These are phyloP conservation scores for Ochlodes sylvanus DNA, from an alignment of 2,888 invertebrate genomes.

Conservation along the genomic window DNA sequence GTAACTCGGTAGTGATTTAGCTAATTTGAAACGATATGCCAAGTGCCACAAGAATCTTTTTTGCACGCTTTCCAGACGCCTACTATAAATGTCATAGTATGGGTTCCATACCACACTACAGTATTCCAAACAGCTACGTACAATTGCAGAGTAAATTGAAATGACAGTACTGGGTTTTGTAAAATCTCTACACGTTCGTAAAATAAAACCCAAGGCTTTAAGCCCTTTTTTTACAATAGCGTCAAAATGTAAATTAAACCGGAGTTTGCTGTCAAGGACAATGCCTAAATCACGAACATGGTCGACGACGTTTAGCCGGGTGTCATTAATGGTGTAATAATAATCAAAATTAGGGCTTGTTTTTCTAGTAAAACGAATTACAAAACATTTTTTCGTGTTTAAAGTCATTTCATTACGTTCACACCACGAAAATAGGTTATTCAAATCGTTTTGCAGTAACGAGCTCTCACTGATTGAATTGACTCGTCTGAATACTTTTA, in stretches of 20 bases:
- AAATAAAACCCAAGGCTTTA: constrained; percentile 15
- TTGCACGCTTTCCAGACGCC: constrained; percentile 27
- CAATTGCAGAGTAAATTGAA: constrained; percentile 6
- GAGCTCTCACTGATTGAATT: neutral
- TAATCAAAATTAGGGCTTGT: neutral
- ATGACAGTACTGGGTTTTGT: constrained; percentile 11
- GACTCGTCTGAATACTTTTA: neutral
- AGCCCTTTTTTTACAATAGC: constrained; percentile 10
- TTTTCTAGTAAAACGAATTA: neutral
- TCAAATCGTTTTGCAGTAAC: neutral
- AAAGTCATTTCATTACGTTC: neutral
- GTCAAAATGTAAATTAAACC: constrained; percentile 12
- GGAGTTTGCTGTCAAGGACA: constrained; percentile 2
- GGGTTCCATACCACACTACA: constrained; percentile 19
- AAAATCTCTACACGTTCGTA: constrained; percentile 13
- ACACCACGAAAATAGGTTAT: neutral
- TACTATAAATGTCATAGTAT: constrained; percentile 26
- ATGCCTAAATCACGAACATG: constrained; percentile 10
- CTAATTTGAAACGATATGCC: constrained; percentile 1
- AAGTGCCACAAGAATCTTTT: constrained; percentile 21
- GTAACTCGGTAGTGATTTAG: constrained; percentile 6
- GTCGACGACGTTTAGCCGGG: neutral
- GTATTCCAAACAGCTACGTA: constrained; percentile 14
- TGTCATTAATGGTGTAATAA: neutral
- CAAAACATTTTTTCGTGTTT: neutral